Percentiles rank a stretch among this genome's conserved stretches.
Conservation (phyloP, 2,113 vertebrate genomes). For the Gracilinanus agilis region DNA sequence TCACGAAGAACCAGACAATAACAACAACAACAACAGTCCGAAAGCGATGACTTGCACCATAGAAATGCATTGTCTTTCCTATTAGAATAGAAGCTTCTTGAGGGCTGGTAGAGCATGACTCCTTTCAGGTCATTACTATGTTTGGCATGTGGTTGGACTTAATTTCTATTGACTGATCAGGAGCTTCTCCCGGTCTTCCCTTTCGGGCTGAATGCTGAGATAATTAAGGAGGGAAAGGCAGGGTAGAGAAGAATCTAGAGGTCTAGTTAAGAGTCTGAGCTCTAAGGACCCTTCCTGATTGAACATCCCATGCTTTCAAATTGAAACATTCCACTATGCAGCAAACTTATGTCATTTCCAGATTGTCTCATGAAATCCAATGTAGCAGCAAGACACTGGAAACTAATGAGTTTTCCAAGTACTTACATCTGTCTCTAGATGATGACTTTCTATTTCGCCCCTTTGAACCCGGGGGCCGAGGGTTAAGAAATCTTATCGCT, state of each 20-base stretch:
- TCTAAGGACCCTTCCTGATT: neutral
- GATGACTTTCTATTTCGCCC: neutral
- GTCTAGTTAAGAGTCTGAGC: neutral
- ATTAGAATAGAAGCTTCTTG: neutral
- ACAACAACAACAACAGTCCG: too few relatives aligned
- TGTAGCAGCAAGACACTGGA: neutral
- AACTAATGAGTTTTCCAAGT: neutral
- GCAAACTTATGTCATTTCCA: neutral
- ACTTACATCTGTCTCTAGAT: neutral
- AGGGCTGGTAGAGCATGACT: neutral
- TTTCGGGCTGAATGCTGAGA: neutral
- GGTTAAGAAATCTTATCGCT: neutral
- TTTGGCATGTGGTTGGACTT: neutral
- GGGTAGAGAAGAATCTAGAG: too few relatives aligned
- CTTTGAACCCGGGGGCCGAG: neutral
- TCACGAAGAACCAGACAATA: too few relatives aligned
- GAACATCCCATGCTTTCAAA: neutral
- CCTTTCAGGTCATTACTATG: neutral
- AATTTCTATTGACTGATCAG: neutral
- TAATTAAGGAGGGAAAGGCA: neutral
- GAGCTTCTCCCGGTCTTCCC: neutral
- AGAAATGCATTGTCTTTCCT: neutral
- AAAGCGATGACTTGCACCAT: neutral
- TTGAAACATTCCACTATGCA: neutral
- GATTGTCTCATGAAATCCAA: neutral